A percentile compares a stretch with the other conserved stretches of the same genome.
These are phyloP conservation scores for Ctenomys sociabilis DNA, from an alignment of 2,113 vertebrate genomes.

Conservation along the genomic window DNA sequence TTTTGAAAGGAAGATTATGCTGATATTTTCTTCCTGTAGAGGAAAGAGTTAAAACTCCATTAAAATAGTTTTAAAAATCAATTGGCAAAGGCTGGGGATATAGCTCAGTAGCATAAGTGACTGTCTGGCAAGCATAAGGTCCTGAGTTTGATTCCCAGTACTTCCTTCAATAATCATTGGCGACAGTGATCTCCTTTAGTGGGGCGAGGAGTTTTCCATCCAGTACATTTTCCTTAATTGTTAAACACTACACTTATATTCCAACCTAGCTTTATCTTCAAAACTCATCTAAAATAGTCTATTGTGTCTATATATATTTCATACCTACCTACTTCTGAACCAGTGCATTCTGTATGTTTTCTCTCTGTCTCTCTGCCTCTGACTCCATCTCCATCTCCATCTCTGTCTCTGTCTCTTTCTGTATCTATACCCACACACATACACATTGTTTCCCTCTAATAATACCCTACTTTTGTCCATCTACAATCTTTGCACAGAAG, in stretches of 20 bases:
- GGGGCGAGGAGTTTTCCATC: not conserved
- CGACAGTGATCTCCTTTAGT: not conserved
- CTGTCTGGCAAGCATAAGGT: too few species aligned
- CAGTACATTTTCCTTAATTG: not conserved
- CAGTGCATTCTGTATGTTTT: not conserved
- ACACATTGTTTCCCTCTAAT: not conserved
- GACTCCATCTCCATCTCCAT: too few species aligned
- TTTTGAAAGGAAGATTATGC: slow-evolving; percentile 31
- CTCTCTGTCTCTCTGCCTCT: not conserved
- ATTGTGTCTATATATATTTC: not conserved
- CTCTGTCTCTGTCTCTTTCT: too few species aligned
- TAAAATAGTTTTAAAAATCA: slow-evolving; percentile 10
- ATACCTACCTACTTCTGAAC: not conserved
- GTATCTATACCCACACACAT: too few species aligned
- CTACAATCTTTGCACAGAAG: not conserved
- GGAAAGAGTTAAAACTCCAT: not conserved
- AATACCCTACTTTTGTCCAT: not conserved
- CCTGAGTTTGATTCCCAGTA: too few species aligned
- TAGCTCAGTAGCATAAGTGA: too few species aligned
- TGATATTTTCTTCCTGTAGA: not conserved
- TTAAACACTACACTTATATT: not conserved
- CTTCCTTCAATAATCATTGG: not conserved
- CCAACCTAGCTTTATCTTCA: not conserved
- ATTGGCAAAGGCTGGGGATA: not conserved
- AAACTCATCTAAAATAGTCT: not conserved